Evolutionary conservation across 2,797 vertebrate genomes (phyloP).

Genomic region (Trachurus trachurus): DNA sequence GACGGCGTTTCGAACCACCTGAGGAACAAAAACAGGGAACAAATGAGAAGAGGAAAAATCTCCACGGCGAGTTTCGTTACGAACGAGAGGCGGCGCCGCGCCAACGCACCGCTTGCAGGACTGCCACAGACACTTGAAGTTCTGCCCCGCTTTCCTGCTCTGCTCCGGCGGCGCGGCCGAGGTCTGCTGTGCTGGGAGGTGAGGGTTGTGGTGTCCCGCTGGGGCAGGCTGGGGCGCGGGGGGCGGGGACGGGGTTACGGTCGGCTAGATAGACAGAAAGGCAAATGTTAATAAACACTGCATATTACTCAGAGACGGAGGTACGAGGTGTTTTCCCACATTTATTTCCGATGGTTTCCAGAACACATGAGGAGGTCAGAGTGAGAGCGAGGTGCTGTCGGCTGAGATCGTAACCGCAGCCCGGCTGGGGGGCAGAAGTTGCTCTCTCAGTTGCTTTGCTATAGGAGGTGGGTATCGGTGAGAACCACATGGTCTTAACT

Average conservation of each 20-base stretch:
- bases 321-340: too few species aligned
- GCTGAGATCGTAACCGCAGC: slow-evolving; percentile 79
- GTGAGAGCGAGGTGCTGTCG: slow-evolving; percentile 36
- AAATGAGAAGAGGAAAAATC: background rate
- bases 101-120: slow-evolving; percentile 93
- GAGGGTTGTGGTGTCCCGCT: slow-evolving; percentile 86
- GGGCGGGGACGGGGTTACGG: slow-evolving; percentile 87
- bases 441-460: slow-evolving; percentile 82
- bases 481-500: slow-evolving; percentile 83
- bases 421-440: slow-evolving; percentile 60
- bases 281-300: background rate
- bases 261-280: slow-evolving; percentile 81
- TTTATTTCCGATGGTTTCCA: too few species aligned
- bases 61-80: rapidly evolving
- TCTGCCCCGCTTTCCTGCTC: slow-evolving; percentile 95
- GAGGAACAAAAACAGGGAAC: background rate
- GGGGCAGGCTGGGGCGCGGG: slow-evolving; percentile 83
- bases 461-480: slow-evolving; percentile 87
- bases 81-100: too few species aligned
- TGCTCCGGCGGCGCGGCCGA: slow-evolving; percentile 87
- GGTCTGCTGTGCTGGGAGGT: slow-evolving; percentile 84
- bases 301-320: background rate
- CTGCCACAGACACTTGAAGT: slow-evolving; percentile 99
- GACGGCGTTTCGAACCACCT: slow-evolving; percentile 99
- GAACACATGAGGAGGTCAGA: too few species aligned